phyloP scores from a whole-genome alignment of 1,140 invertebrate genomes.

The Probaryconus sp. region DNA sequence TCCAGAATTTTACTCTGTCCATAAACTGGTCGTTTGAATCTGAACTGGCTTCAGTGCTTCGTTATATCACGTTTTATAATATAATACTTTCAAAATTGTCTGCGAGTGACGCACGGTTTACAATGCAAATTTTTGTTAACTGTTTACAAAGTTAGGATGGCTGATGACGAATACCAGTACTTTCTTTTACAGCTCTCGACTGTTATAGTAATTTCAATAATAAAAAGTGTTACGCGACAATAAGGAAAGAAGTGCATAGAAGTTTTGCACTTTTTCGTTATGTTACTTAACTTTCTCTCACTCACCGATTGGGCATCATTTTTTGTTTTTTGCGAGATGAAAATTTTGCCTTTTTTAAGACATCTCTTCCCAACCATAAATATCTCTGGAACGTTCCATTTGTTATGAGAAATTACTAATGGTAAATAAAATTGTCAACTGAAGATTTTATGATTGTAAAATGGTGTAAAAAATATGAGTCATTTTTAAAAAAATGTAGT shows the following conservation, averaged over 20 bases:
- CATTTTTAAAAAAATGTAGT: too few relatives aligned
- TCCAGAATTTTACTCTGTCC: conserved; percentile 7
- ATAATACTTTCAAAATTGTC: conserved; percentile 28
- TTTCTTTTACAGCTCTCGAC: conserved; percentile 11
- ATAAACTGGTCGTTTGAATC: conserved; percentile 6
- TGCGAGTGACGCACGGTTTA: conserved; percentile 18
- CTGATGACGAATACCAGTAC: conserved; percentile 15
- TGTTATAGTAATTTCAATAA: conserved; percentile 22
- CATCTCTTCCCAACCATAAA: too few relatives aligned
- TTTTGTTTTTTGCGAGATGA: conserved; percentile 6
- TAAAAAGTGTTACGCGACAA: conserved; percentile 42
- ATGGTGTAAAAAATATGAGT: too few relatives aligned
- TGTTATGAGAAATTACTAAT: too few relatives aligned
- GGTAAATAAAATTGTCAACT: too few relatives aligned
- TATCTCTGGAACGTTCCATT: too few relatives aligned
- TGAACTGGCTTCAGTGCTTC: neutral
- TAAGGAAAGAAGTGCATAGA: conserved; percentile 28
- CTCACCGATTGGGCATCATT: too few relatives aligned
- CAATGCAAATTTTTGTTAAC: neutral
- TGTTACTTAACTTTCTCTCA: conserved; percentile 21
- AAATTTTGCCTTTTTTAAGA: too few relatives aligned
- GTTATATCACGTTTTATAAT: neutral
- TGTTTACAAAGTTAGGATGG: conserved; percentile 5
- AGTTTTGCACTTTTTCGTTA: conserved; percentile 17
- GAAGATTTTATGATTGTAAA: too few relatives aligned